Conservation (phyloP, 1,140 invertebrate genomes). For the Bombus picipes region DNA sequence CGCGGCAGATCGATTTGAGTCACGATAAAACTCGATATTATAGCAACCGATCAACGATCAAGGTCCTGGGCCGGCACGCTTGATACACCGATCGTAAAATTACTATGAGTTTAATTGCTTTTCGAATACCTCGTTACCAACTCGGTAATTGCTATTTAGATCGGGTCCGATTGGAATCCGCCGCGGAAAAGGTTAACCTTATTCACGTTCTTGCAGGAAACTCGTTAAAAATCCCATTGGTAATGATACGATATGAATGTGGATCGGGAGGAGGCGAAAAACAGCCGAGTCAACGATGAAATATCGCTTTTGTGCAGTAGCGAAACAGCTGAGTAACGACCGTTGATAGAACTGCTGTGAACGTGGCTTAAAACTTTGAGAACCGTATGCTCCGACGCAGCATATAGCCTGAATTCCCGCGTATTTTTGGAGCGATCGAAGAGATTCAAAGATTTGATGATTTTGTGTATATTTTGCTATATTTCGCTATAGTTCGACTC, state of each 20-base stretch:
- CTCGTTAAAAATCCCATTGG: neutral
- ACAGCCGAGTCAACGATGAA: neutral
- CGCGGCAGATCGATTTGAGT: slow-evolving; percentile 33
- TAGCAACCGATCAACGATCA: slow-evolving; percentile 35
- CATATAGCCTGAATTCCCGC: too few species aligned
- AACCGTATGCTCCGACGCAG: too few species aligned
- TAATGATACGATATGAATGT: neutral
- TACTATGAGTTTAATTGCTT: slow-evolving; percentile 31
- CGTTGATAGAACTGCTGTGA: neutral
- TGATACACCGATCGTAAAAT: slow-evolving; percentile 5
- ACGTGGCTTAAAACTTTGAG: neutral
- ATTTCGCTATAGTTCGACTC: neutral
- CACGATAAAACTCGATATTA: slow-evolving; percentile 32
- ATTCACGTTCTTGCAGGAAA: neutral
- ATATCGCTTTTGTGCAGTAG: slow-evolving; percentile 9
- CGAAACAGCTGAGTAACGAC: neutral
- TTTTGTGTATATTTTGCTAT: neutral
- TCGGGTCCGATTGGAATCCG: neutral
- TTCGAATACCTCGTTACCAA: neutral
- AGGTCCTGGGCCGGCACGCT: slow-evolving; percentile 1
- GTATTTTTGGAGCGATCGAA: neutral
- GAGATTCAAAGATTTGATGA: neutral
- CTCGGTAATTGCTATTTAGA: slow-evolving; percentile 18
- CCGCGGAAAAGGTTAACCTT: neutral
- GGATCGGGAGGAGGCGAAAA: neutral